Evolutionary conservation across 2,113 vertebrate species (phyloP).

Genomic region (Ictidomys tridecemlineatus): DNA sequence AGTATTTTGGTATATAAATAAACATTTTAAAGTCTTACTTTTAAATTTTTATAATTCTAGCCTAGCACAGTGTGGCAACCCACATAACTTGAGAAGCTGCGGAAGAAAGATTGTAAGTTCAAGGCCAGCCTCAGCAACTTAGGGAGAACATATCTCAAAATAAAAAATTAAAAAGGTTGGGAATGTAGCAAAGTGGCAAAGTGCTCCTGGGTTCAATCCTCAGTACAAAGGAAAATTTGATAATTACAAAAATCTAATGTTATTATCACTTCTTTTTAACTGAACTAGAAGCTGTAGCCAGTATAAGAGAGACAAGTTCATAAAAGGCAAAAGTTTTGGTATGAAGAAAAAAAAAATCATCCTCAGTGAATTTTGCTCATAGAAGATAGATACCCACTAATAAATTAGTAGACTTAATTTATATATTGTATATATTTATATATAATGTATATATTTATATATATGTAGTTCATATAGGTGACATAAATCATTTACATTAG

Average conservation of each 20-base stretch:
- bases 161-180: too few species aligned
- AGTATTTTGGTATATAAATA: not conserved
- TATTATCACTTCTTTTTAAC: not conserved
- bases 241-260: not conserved
- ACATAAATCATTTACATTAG: not conserved
- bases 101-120: too few species aligned
- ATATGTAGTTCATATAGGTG: not conserved
- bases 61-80: too few species aligned
- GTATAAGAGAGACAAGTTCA: not conserved
- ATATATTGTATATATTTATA: too few species aligned
- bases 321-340: not conserved
- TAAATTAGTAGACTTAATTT: not conserved
- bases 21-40: not conserved
- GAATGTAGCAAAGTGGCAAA: too few species aligned
- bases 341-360: not conserved
- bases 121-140: too few species aligned
- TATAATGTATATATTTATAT: not conserved
- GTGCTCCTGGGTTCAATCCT: too few species aligned
- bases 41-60: not conserved
- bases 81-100: too few species aligned
- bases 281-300: not conserved
- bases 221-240: not conserved
- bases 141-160: too few species aligned
- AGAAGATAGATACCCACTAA: not conserved
- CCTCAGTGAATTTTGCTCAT: not conserved